Percentiles rank a stretch among this genome's conserved stretches.
Conservation (phyloP, 1,140 invertebrate species). For the Drosophila nasuta region DNA sequence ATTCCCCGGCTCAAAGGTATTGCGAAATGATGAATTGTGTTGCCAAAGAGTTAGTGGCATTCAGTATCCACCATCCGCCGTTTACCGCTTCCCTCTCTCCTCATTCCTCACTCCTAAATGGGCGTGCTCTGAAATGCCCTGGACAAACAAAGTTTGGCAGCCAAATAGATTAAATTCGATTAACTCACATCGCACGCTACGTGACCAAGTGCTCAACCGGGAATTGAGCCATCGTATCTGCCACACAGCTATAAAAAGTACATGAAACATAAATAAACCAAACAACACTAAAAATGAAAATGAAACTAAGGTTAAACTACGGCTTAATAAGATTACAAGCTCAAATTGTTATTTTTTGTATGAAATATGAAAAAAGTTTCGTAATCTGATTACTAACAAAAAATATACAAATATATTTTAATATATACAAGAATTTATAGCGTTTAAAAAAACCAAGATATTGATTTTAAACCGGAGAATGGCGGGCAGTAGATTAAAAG, state of each 20-base stretch:
- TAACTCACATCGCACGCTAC: constrained; percentile 69
- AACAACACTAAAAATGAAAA: not conserved
- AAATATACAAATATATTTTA: no score
- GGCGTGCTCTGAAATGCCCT: constrained; percentile 15
- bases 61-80: not conserved
- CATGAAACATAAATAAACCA: not conserved
- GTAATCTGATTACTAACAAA: no score
- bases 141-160: constrained; percentile 37
- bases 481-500: no score
- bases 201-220: constrained; percentile 48
- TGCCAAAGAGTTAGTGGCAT: constrained; percentile 47
- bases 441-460: no score
- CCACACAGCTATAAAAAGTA: not conserved
- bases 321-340: not conserved
- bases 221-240: not conserved
- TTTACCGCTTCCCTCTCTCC: no score
- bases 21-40: constrained; percentile 72
- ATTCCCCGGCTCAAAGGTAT: constrained; percentile 62
- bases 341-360: not conserved
- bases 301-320: not conserved
- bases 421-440: no score
- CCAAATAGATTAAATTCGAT: constrained; percentile 73
- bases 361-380: no score
- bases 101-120: not conserved
- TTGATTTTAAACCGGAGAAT: no score